These are phyloP conservation scores for Pyrrhia umbra DNA, from an alignment of 2,888 invertebrate genomes.

Conservation along the genomic window DNA sequence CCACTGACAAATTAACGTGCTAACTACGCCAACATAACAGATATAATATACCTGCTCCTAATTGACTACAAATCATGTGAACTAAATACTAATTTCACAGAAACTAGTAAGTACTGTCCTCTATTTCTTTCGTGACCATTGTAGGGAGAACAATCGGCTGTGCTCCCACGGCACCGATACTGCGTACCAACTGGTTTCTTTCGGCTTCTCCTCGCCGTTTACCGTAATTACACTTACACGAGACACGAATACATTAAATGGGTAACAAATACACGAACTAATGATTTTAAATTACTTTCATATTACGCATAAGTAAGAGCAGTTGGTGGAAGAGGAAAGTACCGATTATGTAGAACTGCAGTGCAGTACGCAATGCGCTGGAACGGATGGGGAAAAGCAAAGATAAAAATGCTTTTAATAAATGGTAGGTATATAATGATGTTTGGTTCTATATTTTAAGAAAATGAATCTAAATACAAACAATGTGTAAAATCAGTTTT, in stretches of 20 bases:
- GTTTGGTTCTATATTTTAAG: not conserved
- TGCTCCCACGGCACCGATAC: conserved; percentile 74
- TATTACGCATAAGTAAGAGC: conserved; percentile 31
- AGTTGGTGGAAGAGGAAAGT: conserved; percentile 45
- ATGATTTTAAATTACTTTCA: conserved; percentile 39
- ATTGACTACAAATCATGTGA: conserved; percentile 33
- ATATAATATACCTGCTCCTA: not conserved
- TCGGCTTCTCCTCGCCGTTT: conserved; percentile 35
- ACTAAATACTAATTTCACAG: conserved; percentile 30
- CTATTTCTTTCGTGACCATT: conserved; percentile 69
- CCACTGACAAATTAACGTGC: conserved; percentile 4
- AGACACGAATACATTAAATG: conserved; percentile 35
- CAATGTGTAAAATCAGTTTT: too few species aligned
- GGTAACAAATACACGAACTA: conserved; percentile 38
- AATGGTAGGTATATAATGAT: conserved; percentile 4
- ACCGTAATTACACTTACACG: conserved; percentile 48
- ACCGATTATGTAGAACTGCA: conserved; percentile 19
- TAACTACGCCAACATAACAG: conserved; percentile 13
- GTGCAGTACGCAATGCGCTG: conserved; percentile 16
- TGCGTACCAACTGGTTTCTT: conserved; percentile 55
- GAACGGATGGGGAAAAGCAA: conserved; percentile 12
- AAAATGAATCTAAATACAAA: not conserved
- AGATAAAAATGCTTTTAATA: not conserved
- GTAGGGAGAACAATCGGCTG: conserved; percentile 62
- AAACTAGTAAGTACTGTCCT: conserved; percentile 53